Base-by-base conservation (phyloP, 2,888 invertebrate species). In the Pristionchus mayeri region DNA sequence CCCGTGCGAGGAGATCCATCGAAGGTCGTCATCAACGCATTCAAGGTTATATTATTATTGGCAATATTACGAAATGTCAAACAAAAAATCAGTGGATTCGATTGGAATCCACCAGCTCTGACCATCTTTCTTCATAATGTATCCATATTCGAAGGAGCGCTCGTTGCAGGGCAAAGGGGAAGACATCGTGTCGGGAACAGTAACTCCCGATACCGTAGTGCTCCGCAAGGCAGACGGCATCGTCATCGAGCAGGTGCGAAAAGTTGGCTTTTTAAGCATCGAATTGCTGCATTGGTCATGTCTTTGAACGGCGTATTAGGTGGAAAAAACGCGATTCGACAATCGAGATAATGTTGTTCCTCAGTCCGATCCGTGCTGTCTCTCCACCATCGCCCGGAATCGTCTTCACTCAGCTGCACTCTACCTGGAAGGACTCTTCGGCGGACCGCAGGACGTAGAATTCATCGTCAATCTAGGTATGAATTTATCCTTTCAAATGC, bases 151-250 rank as follows among this genome's bases (percentile, higher is more conserved):
- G 67, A 9, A n/a, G n/a, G 0, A n/a, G 16, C 37, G 24, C 6
- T 6, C 11, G 6, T 50, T 78, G 3, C 96, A 95, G 93, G 96
- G 96, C 0, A 94, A 96, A 0, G 96, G 96, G 85, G 96, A 96
- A 94, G 96, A 95, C 86, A 96, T 97, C 6, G 96, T 96, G 0
- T 96, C 96, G 0, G 96, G 95, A 0, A 93, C 94, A 71, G 95
- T 95, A 1, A 96, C 96, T 90, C 96, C 96, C 0, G 96, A 96
- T 91, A 95, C 95, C 0, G 94, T 96, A 85, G 94, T 94, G 21
- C 92, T 96, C 3, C 93, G 93, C 13, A 94, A 95, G 78, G 93
- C 67, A 27, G 81, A 78, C 9, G 27, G 63, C 21, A 79, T 78
- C 7, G 48, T 85, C 21, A 44, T 87, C 48, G n/a, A 11, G 0